Percentiles rank a stretch among this genome's conserved stretches.
phyloP scores from a whole-genome alignment of 2,797 vertebrate species.

The Takifugu ocellatus region DNA sequence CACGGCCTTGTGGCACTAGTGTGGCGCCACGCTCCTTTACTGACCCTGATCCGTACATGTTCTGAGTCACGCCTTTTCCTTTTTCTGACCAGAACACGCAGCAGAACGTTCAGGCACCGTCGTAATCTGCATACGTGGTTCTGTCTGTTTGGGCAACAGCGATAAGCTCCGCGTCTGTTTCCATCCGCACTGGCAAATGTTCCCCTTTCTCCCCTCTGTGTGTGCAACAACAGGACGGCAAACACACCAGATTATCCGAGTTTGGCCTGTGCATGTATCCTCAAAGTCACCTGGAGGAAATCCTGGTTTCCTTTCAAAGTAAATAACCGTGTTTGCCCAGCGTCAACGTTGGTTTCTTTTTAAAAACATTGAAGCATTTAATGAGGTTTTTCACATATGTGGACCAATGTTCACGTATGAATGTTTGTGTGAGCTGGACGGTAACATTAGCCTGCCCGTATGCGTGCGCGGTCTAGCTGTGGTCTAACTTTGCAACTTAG shows the following conservation, averaged over 20 bases:
- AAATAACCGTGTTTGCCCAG: no score
- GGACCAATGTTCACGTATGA: background rate
- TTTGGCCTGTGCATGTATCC: constrained; percentile 11
- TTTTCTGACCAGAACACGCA: background rate
- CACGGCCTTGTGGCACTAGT: constrained; percentile 1
- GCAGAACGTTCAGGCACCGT: no score
- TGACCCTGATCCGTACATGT: background rate
- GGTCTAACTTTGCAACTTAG: constrained; percentile 41
- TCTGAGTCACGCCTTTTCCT: background rate
- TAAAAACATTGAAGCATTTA: no score
- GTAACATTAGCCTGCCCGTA: constrained; percentile 49
- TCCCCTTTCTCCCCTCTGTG: constrained; percentile 14
- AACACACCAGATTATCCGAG: constrained; percentile 47
- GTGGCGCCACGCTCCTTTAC: background rate
- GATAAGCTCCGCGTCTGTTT: constrained; percentile 38
- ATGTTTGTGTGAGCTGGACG: constrained; percentile 23
- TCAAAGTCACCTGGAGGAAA: no score
- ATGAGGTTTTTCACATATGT: background rate
- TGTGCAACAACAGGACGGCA: constrained; percentile 27
- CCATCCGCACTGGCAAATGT: constrained; percentile 34
- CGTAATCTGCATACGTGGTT: no score
- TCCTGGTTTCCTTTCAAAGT: no score
- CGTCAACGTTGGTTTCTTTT: no score
- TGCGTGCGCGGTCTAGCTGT: constrained; percentile 10
- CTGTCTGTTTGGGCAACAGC: constrained; percentile 23